phyloP scores from a whole-genome alignment of 2,888 invertebrate genomes.

The Catocala nupta region DNA sequence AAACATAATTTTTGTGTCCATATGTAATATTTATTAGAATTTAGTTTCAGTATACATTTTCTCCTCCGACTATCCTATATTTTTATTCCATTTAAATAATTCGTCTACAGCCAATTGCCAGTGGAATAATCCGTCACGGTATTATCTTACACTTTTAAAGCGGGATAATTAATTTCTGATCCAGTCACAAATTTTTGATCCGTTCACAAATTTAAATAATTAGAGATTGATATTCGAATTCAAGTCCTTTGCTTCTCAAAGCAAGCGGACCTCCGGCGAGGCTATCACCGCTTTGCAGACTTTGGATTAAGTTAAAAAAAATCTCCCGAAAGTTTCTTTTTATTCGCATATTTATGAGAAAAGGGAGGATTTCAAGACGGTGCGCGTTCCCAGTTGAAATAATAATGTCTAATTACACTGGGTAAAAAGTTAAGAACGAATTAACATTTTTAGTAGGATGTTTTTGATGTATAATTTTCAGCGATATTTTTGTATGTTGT shows the following conservation, averaged over 20 bases:
- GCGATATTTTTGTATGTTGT: slow-evolving; percentile 10
- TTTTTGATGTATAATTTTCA: slow-evolving; percentile 17
- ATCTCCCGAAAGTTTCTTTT: slow-evolving; percentile 18
- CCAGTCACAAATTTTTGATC: background rate
- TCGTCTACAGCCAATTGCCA: too few species aligned
- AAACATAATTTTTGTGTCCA: too few species aligned
- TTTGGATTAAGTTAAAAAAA: slow-evolving; percentile 17
- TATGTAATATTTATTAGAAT: too few species aligned
- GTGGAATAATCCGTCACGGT: too few species aligned
- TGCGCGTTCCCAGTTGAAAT: slow-evolving; percentile 29
- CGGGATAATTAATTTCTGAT: background rate
- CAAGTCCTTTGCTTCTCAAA: background rate
- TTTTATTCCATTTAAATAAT: too few species aligned
- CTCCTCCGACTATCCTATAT: too few species aligned
- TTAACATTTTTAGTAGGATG: slow-evolving; percentile 37
- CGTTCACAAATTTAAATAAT: slow-evolving; percentile 8
- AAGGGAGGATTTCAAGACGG: slow-evolving; percentile 29
- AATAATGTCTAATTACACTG: slow-evolving; percentile 44
- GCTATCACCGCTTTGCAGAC: slow-evolving; percentile 9
- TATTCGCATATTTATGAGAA: slow-evolving; percentile 44
- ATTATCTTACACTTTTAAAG: too few species aligned
- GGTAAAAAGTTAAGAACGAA: slow-evolving; percentile 40
- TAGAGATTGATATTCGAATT: slow-evolving; percentile 1
- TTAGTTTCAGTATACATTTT: too few species aligned
- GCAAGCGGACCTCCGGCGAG: slow-evolving; percentile 3